These are phyloP conservation scores for Nesidiocoris tenuis DNA, from an alignment of 2,888 invertebrate species.

Conservation along the genomic window DNA sequence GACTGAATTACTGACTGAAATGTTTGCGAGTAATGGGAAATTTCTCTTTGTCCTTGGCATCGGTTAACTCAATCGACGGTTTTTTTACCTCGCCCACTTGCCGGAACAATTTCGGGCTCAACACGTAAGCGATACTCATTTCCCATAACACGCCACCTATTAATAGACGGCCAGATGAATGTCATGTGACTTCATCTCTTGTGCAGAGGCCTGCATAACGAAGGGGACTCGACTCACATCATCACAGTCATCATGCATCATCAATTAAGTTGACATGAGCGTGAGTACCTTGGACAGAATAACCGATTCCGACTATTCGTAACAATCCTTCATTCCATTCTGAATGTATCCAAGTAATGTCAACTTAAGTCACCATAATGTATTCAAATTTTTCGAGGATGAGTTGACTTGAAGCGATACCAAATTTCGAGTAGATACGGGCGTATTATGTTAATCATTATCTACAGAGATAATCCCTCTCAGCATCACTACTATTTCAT, in stretches of 20 bases:
- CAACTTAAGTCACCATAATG: too few species aligned
- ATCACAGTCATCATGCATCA: conserved; percentile 24
- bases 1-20: neutral
- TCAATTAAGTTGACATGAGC: conserved; percentile 1
- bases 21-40: neutral
- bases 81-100: too few species aligned
- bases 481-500: too few species aligned
- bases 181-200: conserved; percentile 34
- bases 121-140: neutral
- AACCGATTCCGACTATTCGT: neutral
- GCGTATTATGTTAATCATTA: too few species aligned
- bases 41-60: too few species aligned
- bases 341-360: too few species aligned
- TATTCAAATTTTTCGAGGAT: too few species aligned
- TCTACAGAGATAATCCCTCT: too few species aligned
- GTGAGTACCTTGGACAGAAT: conserved; percentile 32
- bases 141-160: neutral
- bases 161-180: conserved; percentile 11
- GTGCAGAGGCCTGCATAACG: conserved; percentile 28
- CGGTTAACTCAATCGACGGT: too few species aligned
- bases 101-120: too few species aligned
- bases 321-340: neutral
- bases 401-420: too few species aligned
- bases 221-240: neutral
- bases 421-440: too few species aligned